phyloP scores from a whole-genome alignment of 2,888 invertebrate species.

The Yponomeuta plumbellus region DNA sequence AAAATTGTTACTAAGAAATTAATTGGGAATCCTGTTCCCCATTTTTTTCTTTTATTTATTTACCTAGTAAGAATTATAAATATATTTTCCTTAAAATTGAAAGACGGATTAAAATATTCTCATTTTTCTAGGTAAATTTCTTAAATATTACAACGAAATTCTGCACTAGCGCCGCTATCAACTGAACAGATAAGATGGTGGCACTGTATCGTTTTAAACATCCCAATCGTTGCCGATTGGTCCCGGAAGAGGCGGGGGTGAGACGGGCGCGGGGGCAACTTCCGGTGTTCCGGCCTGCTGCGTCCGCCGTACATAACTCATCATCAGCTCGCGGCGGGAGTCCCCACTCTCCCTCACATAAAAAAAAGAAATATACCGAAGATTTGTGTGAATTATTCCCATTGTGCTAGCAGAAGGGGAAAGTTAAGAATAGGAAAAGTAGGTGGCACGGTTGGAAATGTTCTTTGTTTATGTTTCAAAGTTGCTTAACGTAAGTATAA shows the following conservation, averaged over 20 bases:
- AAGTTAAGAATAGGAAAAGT: constrained; percentile 39
- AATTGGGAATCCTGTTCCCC: too few relatives aligned
- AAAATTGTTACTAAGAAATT: too few relatives aligned
- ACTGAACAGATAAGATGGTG: too few relatives aligned
- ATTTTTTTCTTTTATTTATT: too few relatives aligned
- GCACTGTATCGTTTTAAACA: neutral
- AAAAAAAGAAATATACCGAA: constrained; percentile 52
- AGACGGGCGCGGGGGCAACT: constrained; percentile 53
- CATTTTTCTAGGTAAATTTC: too few relatives aligned
- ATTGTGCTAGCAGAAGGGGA: constrained; percentile 51
- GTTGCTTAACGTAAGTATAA: too few relatives aligned
- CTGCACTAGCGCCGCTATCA: too few relatives aligned
- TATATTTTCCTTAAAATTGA: too few relatives aligned
- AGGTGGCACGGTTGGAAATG: neutral
- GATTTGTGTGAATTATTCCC: constrained; percentile 69
- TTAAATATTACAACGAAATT: too few relatives aligned
- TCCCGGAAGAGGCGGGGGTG: constrained; percentile 67
- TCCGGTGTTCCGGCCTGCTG: constrained; percentile 51
- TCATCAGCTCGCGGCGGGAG: constrained; percentile 66
- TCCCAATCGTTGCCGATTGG: constrained; percentile 44
- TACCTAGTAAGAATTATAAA: too few relatives aligned
- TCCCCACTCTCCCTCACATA: constrained; percentile 52
- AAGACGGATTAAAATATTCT: too few relatives aligned
- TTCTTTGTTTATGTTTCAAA: neutral
- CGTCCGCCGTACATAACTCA: constrained; percentile 51